Evolutionary conservation across 2,888 invertebrate genomes (phyloP).

Genomic region (Protonemura montana): DNA sequence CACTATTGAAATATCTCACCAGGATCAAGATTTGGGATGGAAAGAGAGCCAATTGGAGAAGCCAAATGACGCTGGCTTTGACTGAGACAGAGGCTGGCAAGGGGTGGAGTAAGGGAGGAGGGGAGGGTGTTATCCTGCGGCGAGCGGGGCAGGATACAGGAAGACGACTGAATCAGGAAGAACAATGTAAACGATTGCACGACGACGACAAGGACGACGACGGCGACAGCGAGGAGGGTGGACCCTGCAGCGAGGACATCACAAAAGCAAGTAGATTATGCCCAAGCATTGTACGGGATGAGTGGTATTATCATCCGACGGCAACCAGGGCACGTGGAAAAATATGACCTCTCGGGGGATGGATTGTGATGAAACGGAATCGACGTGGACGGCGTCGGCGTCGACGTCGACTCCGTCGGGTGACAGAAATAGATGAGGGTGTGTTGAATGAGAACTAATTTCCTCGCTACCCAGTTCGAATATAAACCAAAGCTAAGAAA

Average conservation of each 20-base stretch:
- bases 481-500: conserved; percentile 16
- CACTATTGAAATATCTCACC: background rate
- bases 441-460: conserved; percentile 20
- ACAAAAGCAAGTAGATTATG: conserved; percentile 31
- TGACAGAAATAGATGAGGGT: conserved; percentile 13
- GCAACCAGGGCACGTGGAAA: background rate
- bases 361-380: conserved; percentile 12
- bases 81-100: no score
- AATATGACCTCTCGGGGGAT: conserved; percentile 12
- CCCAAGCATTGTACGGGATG: background rate
- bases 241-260: background rate
- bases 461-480: background rate
- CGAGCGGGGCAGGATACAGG: background rate
- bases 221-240: background rate
- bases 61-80: background rate
- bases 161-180: background rate
- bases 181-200: conserved; percentile 28
- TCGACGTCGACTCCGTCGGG: background rate
- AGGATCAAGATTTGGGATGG: background rate
- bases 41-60: conserved; percentile 1
- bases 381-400: background rate
- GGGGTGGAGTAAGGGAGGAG: no score
- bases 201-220: background rate
- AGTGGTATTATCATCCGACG: background rate
- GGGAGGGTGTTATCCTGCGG: background rate